A percentile compares a stretch with the other conserved stretches of the same genome.
phyloP scores from a whole-genome alignment of 2,113 vertebrate genomes.

The Agelaius tricolor region DNA sequence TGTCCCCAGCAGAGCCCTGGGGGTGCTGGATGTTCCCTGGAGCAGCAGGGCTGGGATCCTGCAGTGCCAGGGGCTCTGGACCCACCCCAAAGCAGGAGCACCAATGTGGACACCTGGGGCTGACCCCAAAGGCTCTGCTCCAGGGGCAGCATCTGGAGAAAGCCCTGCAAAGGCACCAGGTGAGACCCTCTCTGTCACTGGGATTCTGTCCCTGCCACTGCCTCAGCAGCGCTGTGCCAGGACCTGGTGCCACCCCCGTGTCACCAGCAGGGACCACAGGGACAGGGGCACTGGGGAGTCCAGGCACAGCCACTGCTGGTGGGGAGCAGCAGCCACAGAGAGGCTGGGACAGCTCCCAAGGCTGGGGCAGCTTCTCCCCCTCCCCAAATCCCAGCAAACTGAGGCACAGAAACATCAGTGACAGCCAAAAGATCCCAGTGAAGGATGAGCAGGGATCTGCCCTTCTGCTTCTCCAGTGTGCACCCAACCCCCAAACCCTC shows the following conservation, averaged over 20 bases:
- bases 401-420: not conserved
- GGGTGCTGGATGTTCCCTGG: not conserved
- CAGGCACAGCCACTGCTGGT: not conserved
- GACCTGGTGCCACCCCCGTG: not conserved
- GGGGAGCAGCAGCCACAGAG: not conserved
- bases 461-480: not conserved
- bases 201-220: not conserved
- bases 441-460: not conserved
- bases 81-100: not conserved
- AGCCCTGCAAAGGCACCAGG: not conserved
- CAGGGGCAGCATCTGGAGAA: not conserved
- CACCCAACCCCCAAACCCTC: not conserved
- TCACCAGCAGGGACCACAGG: not conserved
- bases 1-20: not conserved
- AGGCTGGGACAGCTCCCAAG: not conserved
- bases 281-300: fast-evolving
- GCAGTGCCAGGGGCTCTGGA: not conserved
- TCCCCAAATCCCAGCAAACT: not conserved
- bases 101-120: not conserved
- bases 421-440: not conserved
- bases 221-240: not conserved
- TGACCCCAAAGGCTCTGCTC: not conserved
- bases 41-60: not conserved
- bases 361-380: not conserved
- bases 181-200: not conserved